Evolutionary conservation across 2,113 vertebrate genomes (phyloP), one percentile per base, ranked within the genome.

Genomic region (Coturnix japonica): DNA sequence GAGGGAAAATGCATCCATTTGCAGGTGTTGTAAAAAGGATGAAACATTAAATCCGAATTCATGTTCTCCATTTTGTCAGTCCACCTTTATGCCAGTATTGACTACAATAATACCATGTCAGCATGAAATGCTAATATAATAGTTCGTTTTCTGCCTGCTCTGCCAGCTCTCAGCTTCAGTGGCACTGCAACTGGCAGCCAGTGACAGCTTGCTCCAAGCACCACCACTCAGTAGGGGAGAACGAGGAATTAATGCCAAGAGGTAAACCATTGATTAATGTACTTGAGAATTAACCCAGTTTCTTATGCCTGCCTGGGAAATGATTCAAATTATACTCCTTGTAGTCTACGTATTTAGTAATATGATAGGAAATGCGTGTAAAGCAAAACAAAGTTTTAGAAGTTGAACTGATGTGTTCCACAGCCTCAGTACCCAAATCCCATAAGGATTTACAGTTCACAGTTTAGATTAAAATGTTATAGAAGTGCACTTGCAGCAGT

Each of bases 61-160:
- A 1, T 1, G 1, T n/a, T 44, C 49, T 37, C 11, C 8, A 5
- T 12, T 43, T 11, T 2, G 9, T 41, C 7, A 5, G 28, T 73
- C 20, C 12, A 1, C 12, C 57, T 3, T 13, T 11, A 6, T 33
- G 47, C 53, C n/a, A 22, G 26, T 3, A 7, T 6, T 41, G 74
- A 10, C 12, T 51, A 13, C 67, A 56, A 1, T 8, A 26, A 8
- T 1, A 15, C 30, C 0, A 0, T 18, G 43, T 11, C 37, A n/a
- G 64, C 39, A 2, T 2, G 31, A n/a, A 18, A n/a, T 9, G 46
- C 61, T 23, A n/a, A 18, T 47, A 39, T 10, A n/a, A 7, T 26
- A 4, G 5, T 63, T 74, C 6, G n/a, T 57, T 81, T 69, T 35
- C 35, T 0, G 1, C 8, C 14, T 69, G 60, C 31, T 85, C 51